phyloP scores from a whole-genome alignment of 2,113 vertebrate species.

The Pluvianellus socialis region DNA sequence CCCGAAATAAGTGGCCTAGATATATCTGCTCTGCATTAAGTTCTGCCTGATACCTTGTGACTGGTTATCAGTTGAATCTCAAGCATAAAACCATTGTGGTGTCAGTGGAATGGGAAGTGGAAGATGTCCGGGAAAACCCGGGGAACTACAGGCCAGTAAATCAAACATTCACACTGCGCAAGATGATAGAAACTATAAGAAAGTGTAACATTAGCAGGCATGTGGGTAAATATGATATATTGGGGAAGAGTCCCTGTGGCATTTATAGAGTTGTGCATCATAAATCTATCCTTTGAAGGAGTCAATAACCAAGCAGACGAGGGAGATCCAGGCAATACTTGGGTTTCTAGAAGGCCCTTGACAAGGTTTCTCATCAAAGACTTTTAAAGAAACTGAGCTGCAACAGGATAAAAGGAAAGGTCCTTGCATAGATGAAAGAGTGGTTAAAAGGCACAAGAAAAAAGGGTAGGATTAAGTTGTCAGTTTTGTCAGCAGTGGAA shows the following conservation, averaged over 20 bases:
- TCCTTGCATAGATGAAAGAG: constrained; percentile 37
- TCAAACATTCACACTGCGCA: background rate
- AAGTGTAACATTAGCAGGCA: background rate
- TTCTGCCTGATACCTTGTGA: background rate
- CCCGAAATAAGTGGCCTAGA: background rate
- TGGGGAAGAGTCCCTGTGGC: background rate
- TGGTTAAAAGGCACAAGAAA: constrained; percentile 23
- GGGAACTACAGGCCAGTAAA: constrained; percentile 9
- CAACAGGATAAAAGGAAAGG: constrained; percentile 17
- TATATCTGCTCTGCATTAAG: background rate
- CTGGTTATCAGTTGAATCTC: background rate
- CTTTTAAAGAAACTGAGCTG: constrained; percentile 12
- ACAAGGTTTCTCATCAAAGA: constrained; percentile 45
- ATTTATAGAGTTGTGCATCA: constrained; percentile 6
- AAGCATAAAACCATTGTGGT: background rate
- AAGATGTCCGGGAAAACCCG: background rate
- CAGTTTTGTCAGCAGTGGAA: background rate
- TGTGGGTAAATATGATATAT: constrained; percentile 17
- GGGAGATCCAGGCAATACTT: background rate
- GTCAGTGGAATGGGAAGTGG: background rate
- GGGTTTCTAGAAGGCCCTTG: constrained; percentile 18
- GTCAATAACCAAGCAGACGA: background rate
- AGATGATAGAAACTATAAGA: constrained; percentile 2
- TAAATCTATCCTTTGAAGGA: constrained; percentile 32
- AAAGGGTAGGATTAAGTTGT: constrained; percentile 32